These are phyloP conservation scores for Cheiracanthium punctorium DNA, from an alignment of 2,888 invertebrate genomes.

Conservation along the genomic window DNA sequence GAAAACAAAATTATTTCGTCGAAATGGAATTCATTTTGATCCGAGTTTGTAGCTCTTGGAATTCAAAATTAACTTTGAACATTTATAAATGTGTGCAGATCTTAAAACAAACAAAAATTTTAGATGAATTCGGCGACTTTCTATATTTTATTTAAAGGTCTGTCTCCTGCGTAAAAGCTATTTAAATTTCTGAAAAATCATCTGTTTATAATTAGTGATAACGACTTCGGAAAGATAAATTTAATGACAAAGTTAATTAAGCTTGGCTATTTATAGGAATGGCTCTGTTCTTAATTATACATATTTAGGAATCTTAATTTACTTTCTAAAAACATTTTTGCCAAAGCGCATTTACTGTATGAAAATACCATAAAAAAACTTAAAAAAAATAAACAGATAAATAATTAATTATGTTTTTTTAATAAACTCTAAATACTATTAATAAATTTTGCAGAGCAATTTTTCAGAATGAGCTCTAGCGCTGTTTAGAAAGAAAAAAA, in stretches of 20 bases:
- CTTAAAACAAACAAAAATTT: background rate
- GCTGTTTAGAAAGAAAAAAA: too few species aligned
- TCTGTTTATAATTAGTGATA: conserved; percentile 6
- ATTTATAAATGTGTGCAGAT: background rate
- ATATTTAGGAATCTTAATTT: background rate
- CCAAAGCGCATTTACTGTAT: background rate
- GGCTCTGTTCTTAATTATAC: background rate
- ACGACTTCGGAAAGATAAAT: background rate
- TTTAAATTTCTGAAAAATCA: background rate
- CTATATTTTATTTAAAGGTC: background rate
- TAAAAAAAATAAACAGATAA: background rate
- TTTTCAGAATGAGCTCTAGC: too few species aligned
- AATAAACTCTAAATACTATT: background rate
- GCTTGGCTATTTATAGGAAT: background rate
- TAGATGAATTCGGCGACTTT: background rate
- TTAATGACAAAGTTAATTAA: conserved; percentile 6
- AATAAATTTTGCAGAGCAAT: background rate
- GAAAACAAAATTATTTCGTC: too few species aligned
- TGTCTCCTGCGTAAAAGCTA: background rate
- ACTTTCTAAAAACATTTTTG: background rate
- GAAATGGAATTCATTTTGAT: too few species aligned
- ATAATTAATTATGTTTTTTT: background rate
- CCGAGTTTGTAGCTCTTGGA: too few species aligned
- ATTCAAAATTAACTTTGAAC: too few species aligned
- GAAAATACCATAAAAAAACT: background rate